These are phyloP conservation scores for Megalurothrips usitatus DNA, from an alignment of 2,888 invertebrate species.

Conservation along the genomic window DNA sequence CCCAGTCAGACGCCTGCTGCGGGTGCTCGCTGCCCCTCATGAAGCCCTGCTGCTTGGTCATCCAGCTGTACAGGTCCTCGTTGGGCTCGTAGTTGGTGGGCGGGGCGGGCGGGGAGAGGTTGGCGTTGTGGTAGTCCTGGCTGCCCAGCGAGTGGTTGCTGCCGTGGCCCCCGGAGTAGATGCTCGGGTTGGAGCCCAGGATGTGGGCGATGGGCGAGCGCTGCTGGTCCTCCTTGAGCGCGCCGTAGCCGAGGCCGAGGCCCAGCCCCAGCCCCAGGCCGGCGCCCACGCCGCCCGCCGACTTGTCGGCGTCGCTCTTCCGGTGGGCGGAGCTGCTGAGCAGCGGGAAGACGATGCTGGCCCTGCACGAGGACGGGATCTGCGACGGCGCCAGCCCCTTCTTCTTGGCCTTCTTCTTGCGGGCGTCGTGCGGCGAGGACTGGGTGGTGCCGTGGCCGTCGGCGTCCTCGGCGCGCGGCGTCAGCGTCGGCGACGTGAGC, in stretches of 20 bases:
- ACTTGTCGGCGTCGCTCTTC: not conserved
- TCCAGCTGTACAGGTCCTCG: conserved; percentile 94
- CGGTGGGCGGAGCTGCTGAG: conserved; percentile 48
- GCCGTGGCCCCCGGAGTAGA: conserved; percentile 47
- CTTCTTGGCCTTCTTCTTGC: conserved; percentile 45
- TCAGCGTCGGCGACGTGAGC: conserved; percentile 43
- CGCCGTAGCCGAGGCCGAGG: conserved; percentile 67
- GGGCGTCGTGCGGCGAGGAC: not conserved
- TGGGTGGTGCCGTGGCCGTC: not conserved
- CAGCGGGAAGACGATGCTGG: conserved; percentile 72
- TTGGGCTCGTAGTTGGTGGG: conserved; percentile 43
- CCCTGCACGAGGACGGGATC: conserved; percentile 65
- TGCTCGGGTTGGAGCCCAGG: conserved; percentile 64
- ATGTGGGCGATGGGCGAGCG: conserved; percentile 48
- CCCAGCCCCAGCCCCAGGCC: too few relatives aligned
- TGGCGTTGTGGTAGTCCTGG: conserved; percentile 42
- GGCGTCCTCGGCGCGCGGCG: not conserved
- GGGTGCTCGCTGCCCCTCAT: conserved; percentile 47
- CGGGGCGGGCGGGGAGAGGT: conserved; percentile 34
- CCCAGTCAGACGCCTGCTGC: conserved; percentile 44
- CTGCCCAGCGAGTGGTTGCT: conserved; percentile 47
- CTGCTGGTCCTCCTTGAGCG: conserved; percentile 63
- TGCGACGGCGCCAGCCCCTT: conserved; percentile 49
- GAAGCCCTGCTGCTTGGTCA: conserved; percentile 81
- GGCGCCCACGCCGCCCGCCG: not conserved